Evolutionary conservation across 2,113 vertebrate species (phyloP), one percentile per base, ranked within the genome.

Genomic region (Mionectes macconnelli): DNA sequence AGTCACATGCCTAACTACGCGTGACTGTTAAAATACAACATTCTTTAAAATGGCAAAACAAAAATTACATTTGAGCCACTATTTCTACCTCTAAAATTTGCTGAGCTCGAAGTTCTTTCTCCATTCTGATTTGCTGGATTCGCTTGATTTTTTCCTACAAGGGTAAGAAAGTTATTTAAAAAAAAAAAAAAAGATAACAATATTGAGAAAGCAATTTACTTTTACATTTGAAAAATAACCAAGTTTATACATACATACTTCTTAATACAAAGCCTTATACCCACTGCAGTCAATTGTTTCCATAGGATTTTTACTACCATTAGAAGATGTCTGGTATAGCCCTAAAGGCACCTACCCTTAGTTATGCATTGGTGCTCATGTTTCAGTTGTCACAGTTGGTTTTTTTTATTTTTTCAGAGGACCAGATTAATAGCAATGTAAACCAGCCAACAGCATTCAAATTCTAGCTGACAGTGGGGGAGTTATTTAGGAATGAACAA

Each of bases 31-130:
- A 67, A 80, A 75, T 16, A 79, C 3, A 50, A 93, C 19, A 42
- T 33, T 84, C 50, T 84, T 72, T 81, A 67, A 74, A 64, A 73
- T 4, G 23, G 25, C 27, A 90, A 70, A 42, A 84, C 37, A 67
- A 75, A 95, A 93, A 23, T 24, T 55, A 18, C 45, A 90, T 69
- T 84, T 76, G 35, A 91, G 89, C 74, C 37, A 84, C 68, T 50
- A 87, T 89, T 91, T 97, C 84, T 98, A 99, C 99, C 99, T 99
- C 99, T 62, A 99, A 98, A 98, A 99, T 99, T 97, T 99, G 99
- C 97, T 99, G 99, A 87, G 99, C 99, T 96, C 99, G 98, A 97
- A 99, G 98, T 98, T 99, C 99, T 97, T 99, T 99, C 98, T 99
- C 99, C 98, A 99, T 98, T 96, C 99, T 98, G 94, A 99, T 99